Conservation (phyloP, 2,888 invertebrate species). For the Eilema depressum region DNA sequence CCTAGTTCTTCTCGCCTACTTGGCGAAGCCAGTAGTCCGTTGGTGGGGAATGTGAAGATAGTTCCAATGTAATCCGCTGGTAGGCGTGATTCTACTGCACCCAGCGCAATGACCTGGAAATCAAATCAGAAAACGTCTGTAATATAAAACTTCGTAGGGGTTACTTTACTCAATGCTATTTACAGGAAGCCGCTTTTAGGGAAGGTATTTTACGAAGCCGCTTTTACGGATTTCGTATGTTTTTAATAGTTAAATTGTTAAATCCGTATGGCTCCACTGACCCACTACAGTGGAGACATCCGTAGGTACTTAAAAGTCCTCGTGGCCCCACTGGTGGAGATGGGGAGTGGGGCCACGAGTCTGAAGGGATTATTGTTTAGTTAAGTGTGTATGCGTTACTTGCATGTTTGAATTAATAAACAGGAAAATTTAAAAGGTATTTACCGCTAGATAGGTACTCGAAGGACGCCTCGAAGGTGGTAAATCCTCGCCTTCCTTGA, state of each 20-base stretch:
- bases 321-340: too few species aligned
- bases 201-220: too few species aligned
- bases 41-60: constrained; percentile 89
- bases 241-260: too few species aligned
- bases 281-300: too few species aligned
- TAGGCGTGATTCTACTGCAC: constrained; percentile 90
- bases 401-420: not conserved
- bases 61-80: constrained; percentile 90
- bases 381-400: too few species aligned
- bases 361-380: too few species aligned
- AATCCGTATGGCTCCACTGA: too few species aligned
- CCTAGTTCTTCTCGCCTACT: constrained; percentile 46
- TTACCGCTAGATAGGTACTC: constrained; percentile 44
- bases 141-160: too few species aligned
- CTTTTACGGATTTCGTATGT: too few species aligned
- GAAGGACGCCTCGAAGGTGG: constrained; percentile 40
- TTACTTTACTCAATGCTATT: not conserved
- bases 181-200: too few species aligned
- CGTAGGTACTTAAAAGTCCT: too few species aligned
- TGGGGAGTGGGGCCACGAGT: too few species aligned
- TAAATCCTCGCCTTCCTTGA: constrained; percentile 14
- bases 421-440: not conserved
- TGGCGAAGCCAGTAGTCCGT: constrained; percentile 77
- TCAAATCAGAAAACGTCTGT: not conserved
- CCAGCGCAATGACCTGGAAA: constrained; percentile 85